Evolutionary conservation across 2,113 vertebrate genomes (phyloP).

Genomic region (Amblyopsis rosae): DNA sequence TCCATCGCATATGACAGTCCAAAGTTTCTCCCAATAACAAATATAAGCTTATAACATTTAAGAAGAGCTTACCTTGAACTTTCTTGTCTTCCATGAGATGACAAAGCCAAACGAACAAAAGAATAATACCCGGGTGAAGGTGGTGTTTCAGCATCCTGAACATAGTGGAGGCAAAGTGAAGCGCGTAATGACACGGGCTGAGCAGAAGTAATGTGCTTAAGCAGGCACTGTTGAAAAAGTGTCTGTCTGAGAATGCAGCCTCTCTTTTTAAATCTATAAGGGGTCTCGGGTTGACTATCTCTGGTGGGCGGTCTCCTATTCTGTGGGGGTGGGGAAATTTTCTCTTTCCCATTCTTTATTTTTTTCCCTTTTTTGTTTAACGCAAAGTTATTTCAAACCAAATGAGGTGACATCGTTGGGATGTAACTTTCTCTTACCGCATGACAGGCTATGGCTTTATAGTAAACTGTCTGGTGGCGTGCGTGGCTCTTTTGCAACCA

Average conservation of each 20-base stretch:
- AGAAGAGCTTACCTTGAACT: constrained; percentile 89
- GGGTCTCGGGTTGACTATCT: constrained; percentile 92
- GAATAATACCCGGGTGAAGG: constrained; percentile 86
- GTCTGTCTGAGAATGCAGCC: constrained; percentile 95
- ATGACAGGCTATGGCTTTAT: constrained; percentile 11
- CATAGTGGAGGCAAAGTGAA: constrained; percentile 78
- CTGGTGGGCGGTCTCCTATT: constrained; percentile 97
- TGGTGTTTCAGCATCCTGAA: constrained; percentile 89
- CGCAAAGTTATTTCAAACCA: constrained; percentile 86
- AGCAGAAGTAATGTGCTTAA: constrained; percentile 83
- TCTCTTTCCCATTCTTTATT: constrained; percentile 45
- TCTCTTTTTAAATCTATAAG: constrained; percentile 99
- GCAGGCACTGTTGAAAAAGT: constrained; percentile 98
- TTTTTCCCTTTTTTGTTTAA: constrained; percentile 48
- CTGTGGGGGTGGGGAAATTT: constrained; percentile 90
- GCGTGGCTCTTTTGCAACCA: not conserved
- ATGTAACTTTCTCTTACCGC: constrained; percentile 71
- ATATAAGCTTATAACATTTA: not conserved
- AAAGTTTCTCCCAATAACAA: constrained; percentile 32
- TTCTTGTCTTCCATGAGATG: constrained; percentile 93
- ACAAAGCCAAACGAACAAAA: constrained; percentile 88
- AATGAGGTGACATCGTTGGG: constrained; percentile 93
- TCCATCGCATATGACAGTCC: constrained; percentile 42
- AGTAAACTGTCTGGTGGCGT: not conserved
- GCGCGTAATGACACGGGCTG: constrained; percentile 77